Percentiles rank a stretch among this genome's conserved stretches.
These are phyloP conservation scores for Colletes gigas DNA, from an alignment of 1,140 invertebrate genomes.

Conservation along the genomic window DNA sequence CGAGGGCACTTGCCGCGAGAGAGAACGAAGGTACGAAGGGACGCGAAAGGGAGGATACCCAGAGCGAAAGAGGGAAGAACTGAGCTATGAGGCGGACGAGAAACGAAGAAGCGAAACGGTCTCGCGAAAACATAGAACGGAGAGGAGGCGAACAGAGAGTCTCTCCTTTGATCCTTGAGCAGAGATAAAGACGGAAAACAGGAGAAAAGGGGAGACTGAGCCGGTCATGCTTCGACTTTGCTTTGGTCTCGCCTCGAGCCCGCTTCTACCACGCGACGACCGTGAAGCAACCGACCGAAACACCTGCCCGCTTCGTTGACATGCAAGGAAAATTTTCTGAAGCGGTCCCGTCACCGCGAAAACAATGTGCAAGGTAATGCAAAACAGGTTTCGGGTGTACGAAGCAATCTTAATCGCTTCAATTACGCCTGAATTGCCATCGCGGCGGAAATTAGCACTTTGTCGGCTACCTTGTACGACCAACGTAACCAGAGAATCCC, in stretches of 20 bases:
- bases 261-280: constrained; percentile 71
- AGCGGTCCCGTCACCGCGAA: constrained; percentile 12
- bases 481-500: neutral
- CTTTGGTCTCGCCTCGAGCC: constrained; percentile 65
- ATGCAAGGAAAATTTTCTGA: constrained; percentile 69
- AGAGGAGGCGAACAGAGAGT: constrained; percentile 29
- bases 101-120: constrained; percentile 13
- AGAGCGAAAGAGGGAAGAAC: constrained; percentile 13
- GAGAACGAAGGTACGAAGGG: constrained; percentile 25
- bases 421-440: neutral
- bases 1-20: constrained; percentile 36
- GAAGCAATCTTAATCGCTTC: constrained; percentile 12
- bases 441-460: constrained; percentile 1
- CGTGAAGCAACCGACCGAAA: constrained; percentile 68
- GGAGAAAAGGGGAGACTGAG: constrained; percentile 36
- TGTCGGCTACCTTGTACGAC: neutral
- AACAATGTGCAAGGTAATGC: constrained; percentile 33
- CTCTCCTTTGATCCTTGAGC: constrained; percentile 35
- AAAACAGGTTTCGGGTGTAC: neutral
- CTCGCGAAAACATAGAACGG: constrained; percentile 18
- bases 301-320: constrained; percentile 75
- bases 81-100: neutral
- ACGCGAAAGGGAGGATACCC: neutral
- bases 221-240: constrained; percentile 60
- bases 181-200: constrained; percentile 9